These are phyloP conservation scores for Pipistrellus pipistrellus DNA, from an alignment of 2,797 vertebrate genomes.

Conservation along the genomic window DNA sequence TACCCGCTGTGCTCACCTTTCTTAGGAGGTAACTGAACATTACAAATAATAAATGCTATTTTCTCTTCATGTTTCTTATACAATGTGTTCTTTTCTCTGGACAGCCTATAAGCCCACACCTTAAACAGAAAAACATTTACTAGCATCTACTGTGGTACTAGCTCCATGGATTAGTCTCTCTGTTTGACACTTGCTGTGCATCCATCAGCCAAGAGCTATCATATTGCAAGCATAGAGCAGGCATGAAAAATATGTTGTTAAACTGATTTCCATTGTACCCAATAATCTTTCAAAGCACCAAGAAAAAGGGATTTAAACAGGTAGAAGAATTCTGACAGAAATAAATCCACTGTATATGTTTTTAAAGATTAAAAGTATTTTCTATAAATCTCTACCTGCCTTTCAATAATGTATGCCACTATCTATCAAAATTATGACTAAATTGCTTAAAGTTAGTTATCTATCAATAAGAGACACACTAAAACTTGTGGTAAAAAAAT, in stretches of 20 bases:
- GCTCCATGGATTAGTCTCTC: not conserved
- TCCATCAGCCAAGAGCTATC: not conserved
- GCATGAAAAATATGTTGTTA: not conserved
- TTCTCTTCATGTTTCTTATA: not conserved
- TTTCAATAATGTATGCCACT: not conserved
- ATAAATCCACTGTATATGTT: slow-evolving; percentile 16
- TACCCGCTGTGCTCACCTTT: not conserved
- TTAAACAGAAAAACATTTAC: slow-evolving; percentile 33
- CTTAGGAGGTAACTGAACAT: not conserved
- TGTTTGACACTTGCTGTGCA: not conserved
- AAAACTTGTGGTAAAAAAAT: slow-evolving; percentile 53
- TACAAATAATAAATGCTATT: not conserved
- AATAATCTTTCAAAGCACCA: slow-evolving; percentile 50
- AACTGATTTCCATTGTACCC: slow-evolving; percentile 22
- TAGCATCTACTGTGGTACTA: not conserved
- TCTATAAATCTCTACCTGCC: not conserved
- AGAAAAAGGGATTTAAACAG: slow-evolving; percentile 34
- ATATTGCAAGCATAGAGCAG: not conserved
- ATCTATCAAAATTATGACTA: slow-evolving; percentile 42
- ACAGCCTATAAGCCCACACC: not conserved
- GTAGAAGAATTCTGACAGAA: slow-evolving; percentile 23
- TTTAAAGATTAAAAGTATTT: slow-evolving; percentile 28
- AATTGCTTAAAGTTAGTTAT: slow-evolving; percentile 49
- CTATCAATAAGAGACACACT: slow-evolving; percentile 3
- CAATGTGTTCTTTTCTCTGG: not conserved